Conservation (phyloP, 2,113 vertebrate species). For the Promerops cafer region DNA sequence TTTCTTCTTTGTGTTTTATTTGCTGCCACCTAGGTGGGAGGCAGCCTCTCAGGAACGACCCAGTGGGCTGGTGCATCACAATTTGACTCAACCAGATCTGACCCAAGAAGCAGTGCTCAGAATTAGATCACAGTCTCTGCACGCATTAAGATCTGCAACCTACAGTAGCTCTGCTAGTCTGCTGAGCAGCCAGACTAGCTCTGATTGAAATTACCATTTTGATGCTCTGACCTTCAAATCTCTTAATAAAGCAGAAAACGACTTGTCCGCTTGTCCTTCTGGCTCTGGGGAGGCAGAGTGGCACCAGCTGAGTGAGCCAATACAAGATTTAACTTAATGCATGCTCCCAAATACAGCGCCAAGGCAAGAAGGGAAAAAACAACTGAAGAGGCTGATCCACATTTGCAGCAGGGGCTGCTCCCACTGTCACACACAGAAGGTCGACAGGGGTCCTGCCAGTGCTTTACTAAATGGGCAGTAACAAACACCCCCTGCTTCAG, state of each 20-base stretch:
- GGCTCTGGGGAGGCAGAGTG: neutral
- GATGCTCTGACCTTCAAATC: constrained; percentile 57
- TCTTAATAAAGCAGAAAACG: constrained; percentile 61
- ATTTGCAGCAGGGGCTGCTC: neutral
- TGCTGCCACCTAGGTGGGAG: neutral
- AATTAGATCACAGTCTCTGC: constrained; percentile 47
- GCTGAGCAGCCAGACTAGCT: constrained; percentile 34
- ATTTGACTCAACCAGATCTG: constrained; percentile 57
- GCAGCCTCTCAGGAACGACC: neutral
- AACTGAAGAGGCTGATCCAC: neutral
- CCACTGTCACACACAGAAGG: neutral
- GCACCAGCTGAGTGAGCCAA: neutral
- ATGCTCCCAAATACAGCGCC: neutral
- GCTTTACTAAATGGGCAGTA: neutral
- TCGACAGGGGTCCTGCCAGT: neutral
- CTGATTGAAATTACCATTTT: constrained; percentile 68
- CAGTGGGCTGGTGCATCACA: neutral
- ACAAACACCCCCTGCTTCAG: neutral
- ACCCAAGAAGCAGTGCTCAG: constrained; percentile 35
- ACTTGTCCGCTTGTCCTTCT: constrained; percentile 38
- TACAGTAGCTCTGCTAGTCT: constrained; percentile 28
- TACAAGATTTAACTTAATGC: neutral
- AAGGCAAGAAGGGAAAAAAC: neutral
- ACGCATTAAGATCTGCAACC: constrained; percentile 44
- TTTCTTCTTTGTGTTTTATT: neutral